Percentiles rank a stretch among this genome's conserved stretches.
Conservation (phyloP, 2,888 invertebrate species). For the Drosophila picticornis region DNA sequence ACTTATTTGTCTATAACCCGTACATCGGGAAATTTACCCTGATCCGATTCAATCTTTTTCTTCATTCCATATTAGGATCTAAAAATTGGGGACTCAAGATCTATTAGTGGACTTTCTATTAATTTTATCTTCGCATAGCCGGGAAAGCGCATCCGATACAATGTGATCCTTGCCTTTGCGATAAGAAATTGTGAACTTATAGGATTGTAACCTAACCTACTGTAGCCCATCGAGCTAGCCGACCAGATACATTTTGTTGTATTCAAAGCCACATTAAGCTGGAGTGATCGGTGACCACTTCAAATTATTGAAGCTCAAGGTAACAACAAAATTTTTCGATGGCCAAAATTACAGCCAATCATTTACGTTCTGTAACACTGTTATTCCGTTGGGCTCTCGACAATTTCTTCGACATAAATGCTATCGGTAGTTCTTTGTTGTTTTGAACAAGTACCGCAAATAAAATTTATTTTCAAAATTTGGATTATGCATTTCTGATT, state of each 20-base stretch:
- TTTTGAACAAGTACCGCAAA: neutral
- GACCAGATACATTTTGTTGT: too few species aligned
- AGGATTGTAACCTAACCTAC: too few species aligned
- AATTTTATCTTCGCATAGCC: too few species aligned
- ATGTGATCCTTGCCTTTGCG: neutral
- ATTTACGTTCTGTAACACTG: neutral
- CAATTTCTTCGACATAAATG: neutral
- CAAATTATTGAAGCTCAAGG: constrained; percentile 22
- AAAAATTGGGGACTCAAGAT: neutral
- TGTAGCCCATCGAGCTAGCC: too few species aligned
- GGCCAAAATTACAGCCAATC: neutral
- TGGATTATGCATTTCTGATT: constrained; percentile 10
- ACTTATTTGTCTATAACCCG: neutral
- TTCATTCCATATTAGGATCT: neutral
- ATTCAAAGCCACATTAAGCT: too few species aligned
- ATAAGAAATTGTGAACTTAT: too few species aligned
- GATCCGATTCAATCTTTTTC: neutral
- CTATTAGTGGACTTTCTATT: neutral
- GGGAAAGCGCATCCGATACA: neutral
- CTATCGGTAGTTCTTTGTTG: neutral
- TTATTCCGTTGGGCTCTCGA: neutral
- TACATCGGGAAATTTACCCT: neutral
- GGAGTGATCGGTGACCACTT: constrained; percentile 21
- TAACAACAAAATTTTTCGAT: constrained; percentile 4
- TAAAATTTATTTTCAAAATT: constrained; percentile 9